Conservation (phyloP, 2,797 vertebrate genomes). For the Sebastes baramenuke region DNA sequence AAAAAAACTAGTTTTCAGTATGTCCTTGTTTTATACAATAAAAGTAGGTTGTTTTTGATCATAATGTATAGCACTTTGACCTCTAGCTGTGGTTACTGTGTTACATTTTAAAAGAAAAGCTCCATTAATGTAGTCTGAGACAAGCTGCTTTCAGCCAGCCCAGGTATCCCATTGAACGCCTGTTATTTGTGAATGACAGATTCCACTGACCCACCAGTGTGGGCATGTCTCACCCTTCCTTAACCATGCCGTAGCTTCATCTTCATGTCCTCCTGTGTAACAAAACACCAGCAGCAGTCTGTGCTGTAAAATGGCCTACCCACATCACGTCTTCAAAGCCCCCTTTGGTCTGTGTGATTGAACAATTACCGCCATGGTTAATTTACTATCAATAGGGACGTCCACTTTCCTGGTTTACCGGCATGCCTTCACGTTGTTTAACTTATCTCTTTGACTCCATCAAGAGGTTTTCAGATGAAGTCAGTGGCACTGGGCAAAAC, state of each 20-base stretch:
- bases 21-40: background rate
- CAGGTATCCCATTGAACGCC: slow-evolving; percentile 27
- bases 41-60: background rate
- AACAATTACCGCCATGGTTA: slow-evolving; percentile 83
- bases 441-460: slow-evolving; percentile 64
- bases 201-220: slow-evolving; percentile 71
- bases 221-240: slow-evolving; percentile 65
- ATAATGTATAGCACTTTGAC: background rate
- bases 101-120: slow-evolving; percentile 32
- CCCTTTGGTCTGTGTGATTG: slow-evolving; percentile 72
- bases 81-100: background rate
- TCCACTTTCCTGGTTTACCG: slow-evolving; percentile 63
- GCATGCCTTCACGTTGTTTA: slow-evolving; percentile 64
- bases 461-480: slow-evolving; percentile 73
- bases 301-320: slow-evolving; percentile 47
- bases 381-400: slow-evolving; percentile 67
- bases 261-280: slow-evolving; percentile 61
- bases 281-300: slow-evolving; percentile 65
- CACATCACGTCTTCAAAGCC: slow-evolving; percentile 68
- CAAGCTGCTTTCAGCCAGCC: slow-evolving; percentile 47
- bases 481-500: slow-evolving; percentile 75
- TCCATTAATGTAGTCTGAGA: slow-evolving; percentile 16
- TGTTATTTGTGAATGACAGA: slow-evolving; percentile 58
- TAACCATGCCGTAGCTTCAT: slow-evolving; percentile 27
- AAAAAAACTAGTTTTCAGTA: background rate